Base-by-base conservation (phyloP, 1,140 invertebrate species). In the Drosophila lini region DNA sequence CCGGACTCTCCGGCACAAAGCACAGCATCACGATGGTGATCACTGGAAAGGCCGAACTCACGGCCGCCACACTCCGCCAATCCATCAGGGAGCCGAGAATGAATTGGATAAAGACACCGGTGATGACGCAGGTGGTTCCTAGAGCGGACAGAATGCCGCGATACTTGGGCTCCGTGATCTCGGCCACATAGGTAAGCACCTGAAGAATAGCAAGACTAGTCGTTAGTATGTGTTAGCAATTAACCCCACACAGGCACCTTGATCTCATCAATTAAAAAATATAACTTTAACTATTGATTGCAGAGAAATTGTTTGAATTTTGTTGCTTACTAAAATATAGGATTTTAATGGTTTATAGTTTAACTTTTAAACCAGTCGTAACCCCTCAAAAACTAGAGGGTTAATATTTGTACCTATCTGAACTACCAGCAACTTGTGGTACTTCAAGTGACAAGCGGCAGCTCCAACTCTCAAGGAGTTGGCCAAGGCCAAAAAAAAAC, bases 101-200 rank as follows among this genome's bases (percentile, higher is more conserved):
- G 86, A 96, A 95, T 83, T 95, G 94, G 0, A 94, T 93, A 74
- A 97, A 95, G 1, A 96, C 93, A 2, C 96, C 96, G 0, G 95
- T 86, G 40, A 97, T 96, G 52, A 96, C 94, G 64, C 95, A 94
- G 92, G 96, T 95, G 2, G 95, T 94, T 16, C 96, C 95, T 13
- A 96, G 95, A 1, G 96, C 95, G 1, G 96, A 94, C 16, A 97
- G 91, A 68, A 96, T 94, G 5, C 96, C 96, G 34, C 96, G 94
- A 13, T 96, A 92, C 81, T 96, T 94, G 0, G 96, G 96, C 78
- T 96, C 95, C 3, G 96, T 96, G 9, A 97, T 94, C 92, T 97
- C 96, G 3, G 96, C 96, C 10, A 97, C 96, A 86, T 97, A 97
- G 0, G 96, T 97, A 75, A 97, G 92, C 53, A 95, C 95, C 95